A percentile compares a stretch with the other conserved stretches of the same genome.
These are phyloP conservation scores for Mesopsocus fuscifrons DNA, from an alignment of 2,888 invertebrate genomes.

Conservation along the genomic window DNA sequence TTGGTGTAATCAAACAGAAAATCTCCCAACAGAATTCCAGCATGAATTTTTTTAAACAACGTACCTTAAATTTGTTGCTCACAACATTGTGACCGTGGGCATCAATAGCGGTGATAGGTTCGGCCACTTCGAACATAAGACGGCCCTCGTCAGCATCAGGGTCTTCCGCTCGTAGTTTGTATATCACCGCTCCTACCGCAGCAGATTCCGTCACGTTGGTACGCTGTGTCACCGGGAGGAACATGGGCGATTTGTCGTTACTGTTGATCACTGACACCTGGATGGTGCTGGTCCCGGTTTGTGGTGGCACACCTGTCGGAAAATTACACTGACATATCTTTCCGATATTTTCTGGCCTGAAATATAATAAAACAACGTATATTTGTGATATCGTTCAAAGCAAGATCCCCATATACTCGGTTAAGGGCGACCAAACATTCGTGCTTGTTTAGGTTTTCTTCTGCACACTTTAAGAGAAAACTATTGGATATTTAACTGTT, in stretches of 20 bases:
- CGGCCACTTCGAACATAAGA: constrained; percentile 43
- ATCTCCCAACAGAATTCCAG: too few species aligned
- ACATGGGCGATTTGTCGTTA: constrained; percentile 74
- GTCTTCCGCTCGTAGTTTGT: constrained; percentile 54
- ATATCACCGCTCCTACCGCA: constrained; percentile 45
- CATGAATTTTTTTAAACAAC: too few species aligned
- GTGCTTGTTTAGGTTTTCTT: too few species aligned
- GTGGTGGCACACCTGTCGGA: constrained; percentile 48
- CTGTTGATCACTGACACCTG: constrained; percentile 64
- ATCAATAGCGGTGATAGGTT: constrained; percentile 58
- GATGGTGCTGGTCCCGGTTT: constrained; percentile 62
- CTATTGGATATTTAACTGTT: too few species aligned
- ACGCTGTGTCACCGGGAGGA: constrained; percentile 57
- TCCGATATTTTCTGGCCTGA: too few species aligned
- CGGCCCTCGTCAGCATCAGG: constrained; percentile 56
- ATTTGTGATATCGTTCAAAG: too few species aligned
- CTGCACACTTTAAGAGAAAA: too few species aligned
- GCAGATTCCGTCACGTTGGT: constrained; percentile 69
- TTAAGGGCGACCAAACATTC: too few species aligned
- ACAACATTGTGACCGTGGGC: constrained; percentile 58
- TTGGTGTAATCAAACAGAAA: too few species aligned
- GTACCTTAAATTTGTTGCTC: constrained; percentile 23
- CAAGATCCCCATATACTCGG: too few species aligned
- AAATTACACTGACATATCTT: constrained; percentile 8
- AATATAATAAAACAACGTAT: too few species aligned